These are phyloP conservation scores for Drosophila algonquin DNA, from an alignment of 2,888 invertebrate species.

Conservation along the genomic window DNA sequence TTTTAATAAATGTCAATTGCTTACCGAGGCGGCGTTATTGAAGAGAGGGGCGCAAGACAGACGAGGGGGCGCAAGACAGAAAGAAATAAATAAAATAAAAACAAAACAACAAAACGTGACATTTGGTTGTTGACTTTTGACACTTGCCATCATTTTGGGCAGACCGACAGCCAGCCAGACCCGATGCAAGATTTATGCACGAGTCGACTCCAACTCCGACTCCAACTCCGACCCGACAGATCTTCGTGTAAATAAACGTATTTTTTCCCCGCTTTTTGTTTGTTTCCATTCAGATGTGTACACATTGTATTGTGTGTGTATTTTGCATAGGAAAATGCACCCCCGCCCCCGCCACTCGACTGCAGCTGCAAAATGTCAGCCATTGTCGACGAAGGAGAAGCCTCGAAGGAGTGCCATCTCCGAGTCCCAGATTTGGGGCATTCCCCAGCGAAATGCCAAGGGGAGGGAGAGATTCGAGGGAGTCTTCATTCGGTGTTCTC, in stretches of 20 bases:
- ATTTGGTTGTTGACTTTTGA: slow-evolving; percentile 77
- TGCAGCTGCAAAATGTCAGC: slow-evolving; percentile 63
- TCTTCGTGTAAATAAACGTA: slow-evolving; percentile 57
- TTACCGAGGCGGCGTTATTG: slow-evolving; percentile 34
- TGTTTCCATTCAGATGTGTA: slow-evolving; percentile 2
- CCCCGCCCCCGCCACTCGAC: slow-evolving; percentile 44
- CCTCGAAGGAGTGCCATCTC: slow-evolving; percentile 53
- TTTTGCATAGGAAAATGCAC: slow-evolving; percentile 43
- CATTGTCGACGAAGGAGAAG: slow-evolving; percentile 11
- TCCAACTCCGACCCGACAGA: slow-evolving; percentile 43
- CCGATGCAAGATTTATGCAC: slow-evolving; percentile 64
- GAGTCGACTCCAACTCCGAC: background rate
- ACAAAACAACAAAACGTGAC: slow-evolving; percentile 73
- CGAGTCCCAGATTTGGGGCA: slow-evolving; percentile 4
- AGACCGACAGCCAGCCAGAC: slow-evolving; percentile 11
- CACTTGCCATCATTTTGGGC: slow-evolving; percentile 73
- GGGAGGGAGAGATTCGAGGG: background rate
- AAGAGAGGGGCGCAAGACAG: slow-evolving; percentile 17
- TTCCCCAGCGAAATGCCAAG: slow-evolving; percentile 12
- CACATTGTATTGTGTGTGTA: slow-evolving; percentile 3
- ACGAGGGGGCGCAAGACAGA: background rate
- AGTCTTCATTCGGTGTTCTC: slow-evolving; percentile 1
- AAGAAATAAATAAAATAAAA: slow-evolving; percentile 36
- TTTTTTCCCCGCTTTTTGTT: slow-evolving; percentile 15
- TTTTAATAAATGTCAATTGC: slow-evolving; percentile 76